Conservation (phyloP, 2,888 invertebrate species). For the Athetis lepigone region DNA sequence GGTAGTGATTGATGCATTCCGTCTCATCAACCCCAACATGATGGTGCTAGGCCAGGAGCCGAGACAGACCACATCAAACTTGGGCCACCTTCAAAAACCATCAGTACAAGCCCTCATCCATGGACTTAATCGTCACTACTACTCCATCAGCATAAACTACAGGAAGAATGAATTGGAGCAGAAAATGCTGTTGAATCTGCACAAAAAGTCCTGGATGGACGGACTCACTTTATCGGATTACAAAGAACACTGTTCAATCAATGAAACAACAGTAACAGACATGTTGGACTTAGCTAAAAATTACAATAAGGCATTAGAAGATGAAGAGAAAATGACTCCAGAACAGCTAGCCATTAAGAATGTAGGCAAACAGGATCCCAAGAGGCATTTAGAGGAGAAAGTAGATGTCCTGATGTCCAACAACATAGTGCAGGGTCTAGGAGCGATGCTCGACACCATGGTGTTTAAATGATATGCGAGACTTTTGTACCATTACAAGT, state of each 20-base stretch:
- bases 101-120: slow-evolving; percentile 99
- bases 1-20: slow-evolving; percentile 99
- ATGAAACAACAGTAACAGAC: slow-evolving; percentile 98
- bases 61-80: slow-evolving; percentile 99
- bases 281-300: slow-evolving; percentile 99
- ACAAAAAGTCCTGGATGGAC: slow-evolving; percentile 99
- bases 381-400: slow-evolving; percentile 99
- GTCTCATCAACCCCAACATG: slow-evolving; percentile 99
- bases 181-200: slow-evolving; percentile 99
- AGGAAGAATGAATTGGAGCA: slow-evolving; percentile 99
- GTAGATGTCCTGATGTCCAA: slow-evolving; percentile 99
- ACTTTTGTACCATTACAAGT: slow-evolving; percentile 71
- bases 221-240: slow-evolving; percentile 97
- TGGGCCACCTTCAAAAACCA: slow-evolving; percentile 99
- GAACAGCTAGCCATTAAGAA: slow-evolving; percentile 99
- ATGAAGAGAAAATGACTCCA: slow-evolving; percentile 99
- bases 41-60: slow-evolving; percentile 99
- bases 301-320: slow-evolving; percentile 99
- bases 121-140: slow-evolving; percentile 99
- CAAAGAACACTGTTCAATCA: slow-evolving; percentile 97
- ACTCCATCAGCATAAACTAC: slow-evolving; percentile 99
- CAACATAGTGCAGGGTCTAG: slow-evolving; percentile 99
- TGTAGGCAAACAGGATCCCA: slow-evolving; percentile 99
- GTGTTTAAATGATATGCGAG: slow-evolving; percentile 86
- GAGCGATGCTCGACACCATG: slow-evolving; percentile 97